Evolutionary conservation across 2,888 invertebrate genomes (phyloP).

Genomic region (Ferdinandea cuprea): DNA sequence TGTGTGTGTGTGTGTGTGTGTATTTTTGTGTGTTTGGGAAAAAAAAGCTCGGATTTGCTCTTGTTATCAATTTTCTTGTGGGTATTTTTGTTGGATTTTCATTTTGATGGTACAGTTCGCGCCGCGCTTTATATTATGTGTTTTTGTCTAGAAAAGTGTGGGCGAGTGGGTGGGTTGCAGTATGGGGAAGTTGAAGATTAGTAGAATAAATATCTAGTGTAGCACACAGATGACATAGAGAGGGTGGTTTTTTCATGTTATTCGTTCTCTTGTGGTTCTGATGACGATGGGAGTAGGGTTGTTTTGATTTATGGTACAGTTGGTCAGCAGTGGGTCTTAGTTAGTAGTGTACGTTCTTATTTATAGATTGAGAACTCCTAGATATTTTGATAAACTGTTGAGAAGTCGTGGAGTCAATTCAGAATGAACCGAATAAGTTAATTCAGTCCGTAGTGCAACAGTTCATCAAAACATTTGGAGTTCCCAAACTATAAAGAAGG

Average conservation of each 20-base stretch:
- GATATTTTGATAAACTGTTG: background rate
- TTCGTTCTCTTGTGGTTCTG: conserved; percentile 1
- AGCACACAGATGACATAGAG: conserved; percentile 21
- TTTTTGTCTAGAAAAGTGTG: conserved; percentile 14
- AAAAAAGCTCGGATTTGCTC: conserved; percentile 53
- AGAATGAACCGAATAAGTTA: too few relatives aligned
- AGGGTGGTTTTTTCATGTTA: conserved; percentile 40
- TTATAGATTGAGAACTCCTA: background rate
- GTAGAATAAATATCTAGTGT: background rate
- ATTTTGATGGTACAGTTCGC: conserved; percentile 59
- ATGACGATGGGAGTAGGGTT: conserved; percentile 4
- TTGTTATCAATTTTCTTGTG: conserved; percentile 61
- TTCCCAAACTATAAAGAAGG: too few relatives aligned
- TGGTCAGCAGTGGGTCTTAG: conserved; percentile 28
- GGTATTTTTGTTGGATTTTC: conserved; percentile 46
- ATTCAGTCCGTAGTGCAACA: too few relatives aligned
- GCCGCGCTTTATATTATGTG: conserved; percentile 34
- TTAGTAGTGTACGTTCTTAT: background rate
- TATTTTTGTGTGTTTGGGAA: background rate
- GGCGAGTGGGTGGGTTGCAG: conserved; percentile 1
- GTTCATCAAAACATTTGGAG: too few relatives aligned
- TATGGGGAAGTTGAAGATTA: conserved; percentile 6
- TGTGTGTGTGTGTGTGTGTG: too few relatives aligned
- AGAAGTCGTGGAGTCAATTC: too few relatives aligned
- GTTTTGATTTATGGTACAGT: conserved; percentile 60